These are phyloP conservation scores for Myrmophylax atrothorax DNA, from an alignment of 2,113 vertebrate species.

Conservation along the genomic window DNA sequence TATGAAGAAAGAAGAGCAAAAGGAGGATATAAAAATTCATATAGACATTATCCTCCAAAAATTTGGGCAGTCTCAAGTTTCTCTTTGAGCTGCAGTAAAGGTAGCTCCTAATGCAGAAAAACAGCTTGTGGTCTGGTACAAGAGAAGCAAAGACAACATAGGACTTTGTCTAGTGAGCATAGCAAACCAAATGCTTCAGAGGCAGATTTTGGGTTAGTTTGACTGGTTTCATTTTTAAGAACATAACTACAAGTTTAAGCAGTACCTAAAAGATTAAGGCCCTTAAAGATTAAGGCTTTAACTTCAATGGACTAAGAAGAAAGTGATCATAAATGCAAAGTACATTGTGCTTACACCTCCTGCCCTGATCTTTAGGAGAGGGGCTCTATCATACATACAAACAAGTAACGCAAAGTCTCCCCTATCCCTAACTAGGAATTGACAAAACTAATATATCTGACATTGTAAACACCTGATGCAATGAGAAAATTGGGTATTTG, in stretches of 20 bases:
- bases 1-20: background rate
- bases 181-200: background rate
- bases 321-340: background rate
- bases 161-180: background rate
- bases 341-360: background rate
- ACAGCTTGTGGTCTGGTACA: background rate
- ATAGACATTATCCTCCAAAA: background rate
- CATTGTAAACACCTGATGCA: background rate
- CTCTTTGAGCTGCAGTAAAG: background rate
- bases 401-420: background rate
- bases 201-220: background rate
- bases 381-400: accelerated
- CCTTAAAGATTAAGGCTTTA: background rate
- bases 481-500: background rate
- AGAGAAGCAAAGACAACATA: background rate
- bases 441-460: background rate
- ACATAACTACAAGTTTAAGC: background rate
- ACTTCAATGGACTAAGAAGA: background rate
- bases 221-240: background rate
- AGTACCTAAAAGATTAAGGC: background rate
- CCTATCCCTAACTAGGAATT: background rate
- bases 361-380: background rate
- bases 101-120: background rate
- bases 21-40: background rate
- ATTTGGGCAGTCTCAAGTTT: background rate